These are phyloP conservation scores for Montipora efflorescens DNA, from an alignment of 64 coral and sea anemone genomes.

Conservation along the genomic window DNA sequence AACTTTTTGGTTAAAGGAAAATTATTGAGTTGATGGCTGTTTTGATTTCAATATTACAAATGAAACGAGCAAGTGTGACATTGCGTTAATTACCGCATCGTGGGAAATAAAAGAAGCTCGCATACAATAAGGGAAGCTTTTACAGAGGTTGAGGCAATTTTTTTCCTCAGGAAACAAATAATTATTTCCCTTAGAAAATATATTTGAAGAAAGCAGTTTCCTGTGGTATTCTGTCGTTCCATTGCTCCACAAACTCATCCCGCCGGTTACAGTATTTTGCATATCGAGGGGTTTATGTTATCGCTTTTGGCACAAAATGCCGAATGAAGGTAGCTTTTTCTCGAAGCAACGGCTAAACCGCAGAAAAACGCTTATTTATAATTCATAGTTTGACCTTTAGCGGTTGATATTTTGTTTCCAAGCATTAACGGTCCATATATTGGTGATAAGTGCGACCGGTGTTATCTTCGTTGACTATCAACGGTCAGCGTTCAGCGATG, in stretches of 20 bases:
- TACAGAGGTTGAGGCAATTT: neutral
- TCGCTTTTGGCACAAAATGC: neutral
- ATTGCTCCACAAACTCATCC: neutral
- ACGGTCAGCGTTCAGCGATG: neutral
- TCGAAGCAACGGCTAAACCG: conserved; percentile 42
- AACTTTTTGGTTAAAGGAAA: too few relatives aligned
- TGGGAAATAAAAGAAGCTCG: too few relatives aligned
- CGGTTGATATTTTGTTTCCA: conserved; percentile 38
- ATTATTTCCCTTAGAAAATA: neutral
- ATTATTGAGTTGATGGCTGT: too few relatives aligned
- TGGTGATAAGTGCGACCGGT: conserved; percentile 16
- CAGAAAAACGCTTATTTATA: conserved; percentile 9
- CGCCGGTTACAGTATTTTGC: too few relatives aligned
- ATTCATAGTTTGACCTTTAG: conserved; percentile 56
- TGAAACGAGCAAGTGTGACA: neutral
- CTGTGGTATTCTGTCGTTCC: neutral
- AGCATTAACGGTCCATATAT: conserved; percentile 37
- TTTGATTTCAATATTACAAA: neutral
- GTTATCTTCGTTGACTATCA: conserved; percentile 44
- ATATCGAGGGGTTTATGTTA: too few relatives aligned
- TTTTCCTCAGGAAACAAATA: neutral
- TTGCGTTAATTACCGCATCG: neutral
- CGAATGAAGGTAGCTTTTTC: neutral
- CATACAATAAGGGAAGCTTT: neutral
- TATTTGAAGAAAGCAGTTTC: neutral